Evolutionary conservation across 2,113 vertebrate species (phyloP), one percentile per base, ranked within the genome.

Genomic region (Archilochus colubris): DNA sequence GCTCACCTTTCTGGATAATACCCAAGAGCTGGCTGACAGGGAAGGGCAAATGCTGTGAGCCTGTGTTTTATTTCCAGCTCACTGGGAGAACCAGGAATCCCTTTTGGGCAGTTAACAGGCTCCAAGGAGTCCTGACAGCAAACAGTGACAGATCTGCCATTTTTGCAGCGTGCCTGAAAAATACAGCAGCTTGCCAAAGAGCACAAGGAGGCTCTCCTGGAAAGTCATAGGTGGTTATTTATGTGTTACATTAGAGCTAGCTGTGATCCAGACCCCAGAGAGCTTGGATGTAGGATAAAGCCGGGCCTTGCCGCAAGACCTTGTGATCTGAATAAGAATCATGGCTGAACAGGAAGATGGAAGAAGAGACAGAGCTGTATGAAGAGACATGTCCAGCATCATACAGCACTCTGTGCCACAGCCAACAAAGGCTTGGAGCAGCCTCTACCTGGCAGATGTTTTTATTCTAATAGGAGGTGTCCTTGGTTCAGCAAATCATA

Each of bases 261-360:
- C 40, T 44, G 70, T 63, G 61, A 78, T 84, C 73, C 6, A 1
- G 67, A 17, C 50, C 54, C 82, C 4, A 0, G 28, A 54, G 84
- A 91, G 48, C 38, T 3, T 2, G 38, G 68, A 74, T 62, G 21
- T n/a, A 5, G 69, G 78, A 84, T 91, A 17, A 87, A 86, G 74
- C 3, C 13, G 14, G 57, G 82, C 72, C 84, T 92, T 92, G 84
- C 96, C 0, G 40, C 84, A 91, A 40, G 62, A 22, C 53, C 69
- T 53, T 94, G 91, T 96, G 89, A 91, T 89, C 33, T 38, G 87
- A 92, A 81, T 91, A 81, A 89, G 86, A 94, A 94, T 84, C 61
- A 10, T 24, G 57, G 83, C 57, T 80, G 38, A 94, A 69, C 1
- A 69, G 53, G 64, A 82, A 17, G 13, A 7, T 59, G 73, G 86